Evolutionary conservation across 2,113 vertebrate genomes (phyloP), one percentile per base, ranked within the genome.

Genomic region (Lamprologus speciosus): DNA sequence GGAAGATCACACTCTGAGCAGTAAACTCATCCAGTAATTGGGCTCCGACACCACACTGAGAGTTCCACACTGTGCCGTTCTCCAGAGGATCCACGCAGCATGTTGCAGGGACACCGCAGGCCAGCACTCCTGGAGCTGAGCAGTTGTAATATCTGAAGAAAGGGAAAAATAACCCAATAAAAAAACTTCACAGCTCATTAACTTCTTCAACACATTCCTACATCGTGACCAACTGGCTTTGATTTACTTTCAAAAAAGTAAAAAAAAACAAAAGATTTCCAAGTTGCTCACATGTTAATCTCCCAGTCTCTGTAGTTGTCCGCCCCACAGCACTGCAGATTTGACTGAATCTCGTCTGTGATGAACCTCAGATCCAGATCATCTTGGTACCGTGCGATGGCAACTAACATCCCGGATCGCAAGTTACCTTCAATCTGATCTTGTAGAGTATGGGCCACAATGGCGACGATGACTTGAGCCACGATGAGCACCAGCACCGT

Each of bases 101-200:
- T 3, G 98, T 98, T 2, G 97, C 95, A 0, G 98, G 98, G 1
- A 98, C 97, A 0, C 98, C 95, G 13, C 98, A 99, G 1, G 98
- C 97, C 95, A 97, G 96, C 33, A 84, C 94, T 0, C 97, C 97
- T 0, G 97, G 97, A 28, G 97, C 95, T 1, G 97, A 98, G 96
- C 98, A 99, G 95, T 98, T 99, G 89, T 98, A 99, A 87, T 98
- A 97, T 96, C 98, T 99, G 95, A 1, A 8, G 81, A 54, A 87
- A 63, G 53, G 35, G 28, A 8, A 85, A 75, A 75, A 50, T 23
- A 28, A 75, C 37, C 9, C 28, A 65, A 8, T 28, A 68, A 13
- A 55, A 47, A 82, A 82, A 40, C 35, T 57, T 81, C 37, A 81
- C 73, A 78, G 73, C 45, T 78, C 45, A 78, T 51, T 78, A 33